These are phyloP conservation scores for Austrofundulus limnaeus DNA, from an alignment of 2,113 vertebrate species.

Conservation along the genomic window DNA sequence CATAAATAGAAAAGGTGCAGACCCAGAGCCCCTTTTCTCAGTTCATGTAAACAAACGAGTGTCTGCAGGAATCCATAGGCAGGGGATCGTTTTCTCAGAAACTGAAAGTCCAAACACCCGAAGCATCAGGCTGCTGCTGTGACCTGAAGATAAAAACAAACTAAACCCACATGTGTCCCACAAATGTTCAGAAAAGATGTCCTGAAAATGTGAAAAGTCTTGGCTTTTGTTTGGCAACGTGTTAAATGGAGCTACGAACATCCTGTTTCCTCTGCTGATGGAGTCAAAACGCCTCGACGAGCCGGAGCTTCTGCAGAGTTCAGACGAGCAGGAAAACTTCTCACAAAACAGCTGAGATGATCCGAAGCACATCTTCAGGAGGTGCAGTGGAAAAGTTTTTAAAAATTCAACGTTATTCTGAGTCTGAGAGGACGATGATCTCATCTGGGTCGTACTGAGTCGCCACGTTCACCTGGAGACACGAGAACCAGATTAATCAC, in stretches of 20 bases:
- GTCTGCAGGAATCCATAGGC: too few relatives aligned
- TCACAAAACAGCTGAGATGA: not conserved
- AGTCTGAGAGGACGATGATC: slow-evolving; percentile 89
- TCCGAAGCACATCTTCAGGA: not conserved
- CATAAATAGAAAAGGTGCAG: not conserved
- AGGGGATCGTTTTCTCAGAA: too few relatives aligned
- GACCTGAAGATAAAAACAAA: not conserved
- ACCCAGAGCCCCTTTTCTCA: not conserved
- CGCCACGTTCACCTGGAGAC: slow-evolving; percentile 82
- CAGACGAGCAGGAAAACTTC: too few relatives aligned
- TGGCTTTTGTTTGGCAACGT: not conserved
- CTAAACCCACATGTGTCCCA: too few relatives aligned
- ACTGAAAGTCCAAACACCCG: not conserved
- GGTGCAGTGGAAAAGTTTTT: not conserved
- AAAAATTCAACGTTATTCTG: slow-evolving; percentile 74
- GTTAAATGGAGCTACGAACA: too few relatives aligned
- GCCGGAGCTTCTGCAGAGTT: not conserved
- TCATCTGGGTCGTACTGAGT: slow-evolving; percentile 90
- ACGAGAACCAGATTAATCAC: slow-evolving; percentile 4
- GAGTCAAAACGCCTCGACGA: not conserved
- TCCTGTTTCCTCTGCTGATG: too few relatives aligned
- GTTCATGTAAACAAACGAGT: not conserved
- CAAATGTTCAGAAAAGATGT: too few relatives aligned
- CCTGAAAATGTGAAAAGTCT: not conserved
- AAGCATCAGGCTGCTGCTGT: not conserved